Conservation (phyloP, 2,797 vertebrate species). For the Protonibea diacanthus region DNA sequence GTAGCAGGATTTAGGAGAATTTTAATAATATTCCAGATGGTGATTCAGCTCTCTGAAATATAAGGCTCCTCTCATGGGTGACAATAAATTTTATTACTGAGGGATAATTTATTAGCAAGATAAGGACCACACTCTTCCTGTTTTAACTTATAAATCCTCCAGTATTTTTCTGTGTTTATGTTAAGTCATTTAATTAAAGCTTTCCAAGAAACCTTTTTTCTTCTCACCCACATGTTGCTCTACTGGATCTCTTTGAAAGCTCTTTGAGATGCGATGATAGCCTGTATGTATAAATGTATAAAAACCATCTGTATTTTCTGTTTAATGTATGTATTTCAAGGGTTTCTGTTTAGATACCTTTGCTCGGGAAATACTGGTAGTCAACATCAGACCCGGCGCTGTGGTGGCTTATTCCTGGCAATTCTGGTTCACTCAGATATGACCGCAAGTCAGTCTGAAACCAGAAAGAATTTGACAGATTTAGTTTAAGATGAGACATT, state of each 20-base stretch:
- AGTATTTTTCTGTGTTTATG: background rate
- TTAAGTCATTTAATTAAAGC: background rate
- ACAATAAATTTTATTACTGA: background rate
- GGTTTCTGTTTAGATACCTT: constrained; percentile 82
- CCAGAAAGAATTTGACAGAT: constrained; percentile 2
- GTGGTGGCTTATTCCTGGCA: constrained; percentile 83
- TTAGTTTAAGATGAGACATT: background rate
- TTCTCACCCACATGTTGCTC: background rate
- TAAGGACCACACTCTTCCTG: background rate
- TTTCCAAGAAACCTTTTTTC: background rate
- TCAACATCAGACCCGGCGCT: constrained; percentile 79
- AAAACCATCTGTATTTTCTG: too few relatives aligned
- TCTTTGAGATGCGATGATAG: too few relatives aligned
- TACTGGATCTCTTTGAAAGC: background rate
- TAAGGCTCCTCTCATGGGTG: background rate
- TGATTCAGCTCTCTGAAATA: background rate
- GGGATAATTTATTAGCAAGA: background rate
- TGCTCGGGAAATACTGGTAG: constrained; percentile 89
- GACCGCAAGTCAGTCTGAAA: constrained; percentile 91
- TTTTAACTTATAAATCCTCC: background rate
- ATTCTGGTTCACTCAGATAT: constrained; percentile 94
- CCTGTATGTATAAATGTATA: background rate
- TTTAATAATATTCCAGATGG: background rate
- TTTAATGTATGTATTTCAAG: background rate
- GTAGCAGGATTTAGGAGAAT: constrained; percentile 4